Conservation (phyloP, 2,797 vertebrate species). For the Carcharodon carcharias region DNA sequence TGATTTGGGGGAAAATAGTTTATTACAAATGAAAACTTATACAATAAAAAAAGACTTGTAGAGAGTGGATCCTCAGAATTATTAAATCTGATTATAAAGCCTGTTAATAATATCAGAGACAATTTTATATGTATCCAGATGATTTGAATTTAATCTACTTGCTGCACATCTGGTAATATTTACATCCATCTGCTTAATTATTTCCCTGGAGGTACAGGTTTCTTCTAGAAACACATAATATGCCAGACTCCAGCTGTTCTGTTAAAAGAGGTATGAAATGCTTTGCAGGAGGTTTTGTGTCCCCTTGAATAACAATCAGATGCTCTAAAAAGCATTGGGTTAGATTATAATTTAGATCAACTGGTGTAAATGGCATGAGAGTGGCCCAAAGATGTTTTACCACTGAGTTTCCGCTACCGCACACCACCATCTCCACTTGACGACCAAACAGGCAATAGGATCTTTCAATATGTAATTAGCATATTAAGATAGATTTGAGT, state of each 20-base stretch:
- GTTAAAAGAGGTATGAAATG: background rate
- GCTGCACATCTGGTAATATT: conserved; percentile 25
- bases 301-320: background rate
- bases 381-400: background rate
- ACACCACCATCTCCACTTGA: background rate
- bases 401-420: background rate
- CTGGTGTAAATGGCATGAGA: background rate
- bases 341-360: no score
- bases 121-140: conserved; percentile 17
- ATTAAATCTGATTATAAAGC: background rate
- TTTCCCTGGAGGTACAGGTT: background rate
- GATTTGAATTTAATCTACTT: conserved; percentile 9
- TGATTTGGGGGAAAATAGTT: background rate
- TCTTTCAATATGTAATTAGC: background rate
- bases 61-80: background rate
- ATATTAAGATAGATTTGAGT: background rate
- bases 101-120: conserved; percentile 24
- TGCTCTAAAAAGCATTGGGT: background rate
- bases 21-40: background rate
- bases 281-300: background rate
- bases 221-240: conserved; percentile 6
- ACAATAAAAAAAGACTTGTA: background rate
- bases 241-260: background rate
- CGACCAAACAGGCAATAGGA: background rate
- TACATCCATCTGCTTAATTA: conserved; percentile 24